These are phyloP conservation scores for Unio pictorum DNA, from an alignment of 2,888 invertebrate species.

Conservation along the genomic window DNA sequence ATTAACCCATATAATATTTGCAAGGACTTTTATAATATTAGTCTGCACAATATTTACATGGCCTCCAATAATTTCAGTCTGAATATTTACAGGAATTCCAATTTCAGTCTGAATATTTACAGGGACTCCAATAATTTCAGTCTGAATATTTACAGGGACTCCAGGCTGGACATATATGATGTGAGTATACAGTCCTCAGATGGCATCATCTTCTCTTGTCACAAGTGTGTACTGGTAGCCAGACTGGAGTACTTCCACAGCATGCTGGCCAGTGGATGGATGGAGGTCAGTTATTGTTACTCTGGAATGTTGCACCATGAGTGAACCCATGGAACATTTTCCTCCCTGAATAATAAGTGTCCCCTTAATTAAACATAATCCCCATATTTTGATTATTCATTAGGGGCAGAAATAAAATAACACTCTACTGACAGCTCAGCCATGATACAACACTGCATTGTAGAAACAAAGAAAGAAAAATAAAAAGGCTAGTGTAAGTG, in stretches of 20 bases:
- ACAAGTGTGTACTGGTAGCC: slow-evolving; percentile 86
- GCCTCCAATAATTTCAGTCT: slow-evolving; percentile 25
- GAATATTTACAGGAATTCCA: slow-evolving; percentile 1
- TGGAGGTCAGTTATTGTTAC: slow-evolving; percentile 75
- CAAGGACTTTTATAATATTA: too few relatives aligned
- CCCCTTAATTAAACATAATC: too few relatives aligned
- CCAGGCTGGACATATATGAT: slow-evolving; percentile 76
- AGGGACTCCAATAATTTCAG: slow-evolving; percentile 32
- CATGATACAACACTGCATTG: too few relatives aligned
- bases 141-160: slow-evolving; percentile 17
- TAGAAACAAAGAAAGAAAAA: too few relatives aligned
- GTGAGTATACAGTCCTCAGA: slow-evolving; percentile 76
- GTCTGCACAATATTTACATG: slow-evolving; percentile 10
- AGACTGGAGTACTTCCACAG: slow-evolving; percentile 88
- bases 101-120: background rate
- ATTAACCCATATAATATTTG: too few relatives aligned
- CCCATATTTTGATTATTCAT: too few relatives aligned
- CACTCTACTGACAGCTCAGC: too few relatives aligned
- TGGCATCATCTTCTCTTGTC: slow-evolving; percentile 76
- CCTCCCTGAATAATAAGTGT: too few relatives aligned
- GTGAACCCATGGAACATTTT: too few relatives aligned
- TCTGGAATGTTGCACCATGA: too few relatives aligned
- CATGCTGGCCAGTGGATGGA: slow-evolving; percentile 87
- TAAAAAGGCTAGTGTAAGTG: too few relatives aligned
- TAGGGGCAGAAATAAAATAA: too few relatives aligned